phyloP scores from a whole-genome alignment of 2,797 vertebrate genomes.

The Coracias cyanogaster region DNA sequence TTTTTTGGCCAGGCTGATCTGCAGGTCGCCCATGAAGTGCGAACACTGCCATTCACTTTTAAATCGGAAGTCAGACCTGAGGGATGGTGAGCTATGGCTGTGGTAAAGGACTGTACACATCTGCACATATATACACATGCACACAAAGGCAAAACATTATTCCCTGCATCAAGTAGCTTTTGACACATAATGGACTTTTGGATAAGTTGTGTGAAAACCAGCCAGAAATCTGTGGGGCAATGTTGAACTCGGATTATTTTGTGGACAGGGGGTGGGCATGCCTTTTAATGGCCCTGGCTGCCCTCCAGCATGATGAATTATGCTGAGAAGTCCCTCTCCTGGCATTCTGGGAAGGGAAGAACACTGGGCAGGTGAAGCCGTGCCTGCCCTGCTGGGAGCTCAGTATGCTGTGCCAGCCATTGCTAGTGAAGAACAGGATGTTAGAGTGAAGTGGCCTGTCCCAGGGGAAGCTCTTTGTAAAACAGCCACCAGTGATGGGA shows the following conservation, averaged over 20 bases:
- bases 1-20: not conserved
- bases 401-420: not conserved
- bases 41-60: not conserved
- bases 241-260: not conserved
- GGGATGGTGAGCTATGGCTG: not conserved
- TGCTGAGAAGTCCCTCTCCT: not conserved
- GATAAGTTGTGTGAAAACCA: not conserved
- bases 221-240: not conserved
- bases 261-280: not conserved
- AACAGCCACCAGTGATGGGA: not conserved
- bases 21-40: not conserved
- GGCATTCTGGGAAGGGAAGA: not conserved
- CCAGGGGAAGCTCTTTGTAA: not conserved
- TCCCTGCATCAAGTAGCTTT: not conserved
- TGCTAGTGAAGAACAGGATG: not conserved
- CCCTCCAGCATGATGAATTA: not conserved
- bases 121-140: too few relatives aligned
- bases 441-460: not conserved
- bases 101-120: not conserved
- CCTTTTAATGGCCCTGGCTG: not conserved
- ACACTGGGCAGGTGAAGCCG: not conserved
- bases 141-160: not conserved
- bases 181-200: not conserved
- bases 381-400: rapidly evolving
- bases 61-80: not conserved